A percentile compares a stretch with the other conserved stretches of the same genome.
Conservation (phyloP, 2,888 invertebrate species). For the Rhagonycha fulva region DNA sequence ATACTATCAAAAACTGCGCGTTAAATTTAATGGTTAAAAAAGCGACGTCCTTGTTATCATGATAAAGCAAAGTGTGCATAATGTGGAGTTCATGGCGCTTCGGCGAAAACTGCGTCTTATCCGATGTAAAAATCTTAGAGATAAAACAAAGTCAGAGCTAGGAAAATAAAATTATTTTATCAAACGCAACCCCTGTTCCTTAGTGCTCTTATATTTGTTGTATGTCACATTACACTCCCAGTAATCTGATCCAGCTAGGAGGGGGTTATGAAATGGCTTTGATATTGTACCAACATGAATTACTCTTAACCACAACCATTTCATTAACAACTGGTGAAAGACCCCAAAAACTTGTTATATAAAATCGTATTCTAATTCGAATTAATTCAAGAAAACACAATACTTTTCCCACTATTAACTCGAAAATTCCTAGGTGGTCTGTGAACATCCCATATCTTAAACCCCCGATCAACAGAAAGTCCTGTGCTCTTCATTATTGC, state of each 20-base stretch:
- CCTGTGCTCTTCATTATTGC: constrained; percentile 53
- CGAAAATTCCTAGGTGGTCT: constrained; percentile 46
- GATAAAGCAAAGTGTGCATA: not conserved
- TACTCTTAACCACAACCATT: not conserved
- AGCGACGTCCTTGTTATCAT: not conserved
- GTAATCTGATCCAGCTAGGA: not conserved
- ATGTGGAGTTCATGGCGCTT: not conserved
- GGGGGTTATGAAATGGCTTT: not conserved
- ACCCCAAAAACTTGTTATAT: not conserved
- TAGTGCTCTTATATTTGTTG: not conserved
- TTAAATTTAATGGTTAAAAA: not conserved
- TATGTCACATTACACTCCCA: not conserved
- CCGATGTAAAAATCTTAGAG: not conserved
- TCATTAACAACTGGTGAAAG: too few species aligned
- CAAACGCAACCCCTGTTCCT: not conserved
- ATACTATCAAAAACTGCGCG: not conserved
- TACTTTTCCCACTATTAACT: not conserved
- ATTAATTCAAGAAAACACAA: not conserved
- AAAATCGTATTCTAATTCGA: not conserved
- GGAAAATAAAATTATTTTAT: not conserved
- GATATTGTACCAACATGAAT: not conserved
- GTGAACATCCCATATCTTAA: constrained; percentile 42
- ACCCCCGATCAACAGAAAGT: constrained; percentile 45
- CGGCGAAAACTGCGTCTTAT: not conserved
- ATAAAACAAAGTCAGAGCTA: not conserved